Conservation (phyloP, 2,797 vertebrate genomes). For the Atherinosoma microstoma region DNA sequence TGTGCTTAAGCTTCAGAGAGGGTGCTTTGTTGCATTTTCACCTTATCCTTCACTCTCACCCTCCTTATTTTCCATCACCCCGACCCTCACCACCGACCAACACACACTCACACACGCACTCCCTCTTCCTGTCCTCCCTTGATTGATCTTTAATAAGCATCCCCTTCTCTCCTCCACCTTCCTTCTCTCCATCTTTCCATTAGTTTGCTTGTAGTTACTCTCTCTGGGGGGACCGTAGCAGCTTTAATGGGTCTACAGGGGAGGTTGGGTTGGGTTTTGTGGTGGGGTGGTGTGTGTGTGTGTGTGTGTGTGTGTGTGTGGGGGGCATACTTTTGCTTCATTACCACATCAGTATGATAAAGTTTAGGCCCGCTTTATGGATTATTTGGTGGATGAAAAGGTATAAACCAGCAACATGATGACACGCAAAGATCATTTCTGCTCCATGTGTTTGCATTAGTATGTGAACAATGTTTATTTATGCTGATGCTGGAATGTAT, state of each 20-base stretch:
- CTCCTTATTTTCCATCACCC: constrained; percentile 48
- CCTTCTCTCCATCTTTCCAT: constrained; percentile 66
- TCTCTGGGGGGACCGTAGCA: constrained; percentile 64
- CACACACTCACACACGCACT: constrained; percentile 15
- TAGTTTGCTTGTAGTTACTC: constrained; percentile 68
- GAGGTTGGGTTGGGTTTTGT: constrained; percentile 74
- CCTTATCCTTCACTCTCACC: constrained; percentile 56
- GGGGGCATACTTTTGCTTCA: constrained; percentile 20
- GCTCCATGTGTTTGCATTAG: constrained; percentile 1
- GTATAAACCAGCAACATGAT: not conserved
- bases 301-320: constrained; percentile 20
- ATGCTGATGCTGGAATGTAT: constrained; percentile 39
- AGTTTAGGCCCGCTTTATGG: constrained; percentile 8
- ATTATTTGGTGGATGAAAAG: constrained; percentile 23
- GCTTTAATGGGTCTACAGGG: constrained; percentile 82
- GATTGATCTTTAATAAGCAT: constrained; percentile 82
- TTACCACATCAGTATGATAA: constrained; percentile 23
- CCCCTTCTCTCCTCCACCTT: constrained; percentile 50
- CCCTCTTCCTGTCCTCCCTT: constrained; percentile 53
- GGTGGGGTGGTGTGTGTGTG: constrained; percentile 51
- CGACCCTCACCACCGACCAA: constrained; percentile 21
- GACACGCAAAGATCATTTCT: not conserved
- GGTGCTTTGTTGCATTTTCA: constrained; percentile 51
- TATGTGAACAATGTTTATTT: constrained; percentile 5
- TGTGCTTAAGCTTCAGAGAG: constrained; percentile 31